Evolutionary conservation across 2,797 vertebrate species (phyloP).

Genomic region (Scomberomorus guttatus): DNA sequence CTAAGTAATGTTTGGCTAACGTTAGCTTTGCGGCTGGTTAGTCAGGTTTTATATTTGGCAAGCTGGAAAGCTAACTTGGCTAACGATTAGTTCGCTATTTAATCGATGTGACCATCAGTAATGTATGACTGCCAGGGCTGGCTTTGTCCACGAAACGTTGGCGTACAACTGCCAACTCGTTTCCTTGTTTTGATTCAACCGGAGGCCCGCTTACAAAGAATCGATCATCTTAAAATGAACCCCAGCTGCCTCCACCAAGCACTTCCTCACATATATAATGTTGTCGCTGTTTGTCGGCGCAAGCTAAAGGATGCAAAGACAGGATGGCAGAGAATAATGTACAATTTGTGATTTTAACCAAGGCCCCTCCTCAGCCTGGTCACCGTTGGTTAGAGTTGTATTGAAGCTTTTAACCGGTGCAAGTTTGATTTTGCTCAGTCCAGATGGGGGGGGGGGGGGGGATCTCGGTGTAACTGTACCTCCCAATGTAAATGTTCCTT

Average conservation of each 20-base stretch:
- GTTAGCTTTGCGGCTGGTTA: conserved; percentile 56
- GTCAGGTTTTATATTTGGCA: conserved; percentile 29
- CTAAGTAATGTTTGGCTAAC: conserved; percentile 62
- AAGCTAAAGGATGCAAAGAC: conserved; percentile 14
- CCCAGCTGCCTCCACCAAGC: conserved; percentile 9
- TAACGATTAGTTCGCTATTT: conserved; percentile 48
- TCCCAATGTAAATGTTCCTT: neutral
- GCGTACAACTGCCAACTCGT: conserved; percentile 23
- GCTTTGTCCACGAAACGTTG: conserved; percentile 56
- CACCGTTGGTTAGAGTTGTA: conserved; percentile 5
- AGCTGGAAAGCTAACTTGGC: conserved; percentile 47
- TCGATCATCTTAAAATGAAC: conserved; percentile 42
- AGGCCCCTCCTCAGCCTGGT: conserved; percentile 17
- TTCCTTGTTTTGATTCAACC: conserved; percentile 51
- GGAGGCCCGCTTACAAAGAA: conserved; percentile 46
- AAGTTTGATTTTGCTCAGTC: conserved; percentile 1
- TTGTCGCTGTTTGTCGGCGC: neutral
- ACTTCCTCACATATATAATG: conserved; percentile 20
- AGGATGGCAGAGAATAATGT: neutral
- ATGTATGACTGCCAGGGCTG: conserved; percentile 6
- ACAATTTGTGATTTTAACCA: neutral
- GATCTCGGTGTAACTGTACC: neutral
- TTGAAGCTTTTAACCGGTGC: conserved; percentile 6
- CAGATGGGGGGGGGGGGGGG: neutral
- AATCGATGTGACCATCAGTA: conserved; percentile 55